Evolutionary conservation across 1,140 invertebrate species (phyloP).

Genomic region (Sitodiplosis mosellana): DNA sequence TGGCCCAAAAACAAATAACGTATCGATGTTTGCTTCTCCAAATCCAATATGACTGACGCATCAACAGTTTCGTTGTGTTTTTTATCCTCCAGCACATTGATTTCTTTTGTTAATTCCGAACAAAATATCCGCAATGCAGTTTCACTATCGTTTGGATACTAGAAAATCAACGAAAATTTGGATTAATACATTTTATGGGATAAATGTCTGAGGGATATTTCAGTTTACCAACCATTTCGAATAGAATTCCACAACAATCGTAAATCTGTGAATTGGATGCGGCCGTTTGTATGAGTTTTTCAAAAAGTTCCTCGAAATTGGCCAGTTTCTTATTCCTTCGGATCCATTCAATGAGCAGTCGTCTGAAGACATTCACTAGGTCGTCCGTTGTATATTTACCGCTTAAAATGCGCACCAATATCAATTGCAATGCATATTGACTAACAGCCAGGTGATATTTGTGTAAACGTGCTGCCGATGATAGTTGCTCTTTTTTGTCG

Average conservation of each 20-base stretch:
- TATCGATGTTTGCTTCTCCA: neutral
- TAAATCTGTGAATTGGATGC: neutral
- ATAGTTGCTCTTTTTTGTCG: too few relatives aligned
- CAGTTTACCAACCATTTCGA: too few relatives aligned
- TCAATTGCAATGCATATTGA: neutral
- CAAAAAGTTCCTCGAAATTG: neutral
- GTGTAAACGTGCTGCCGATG: neutral
- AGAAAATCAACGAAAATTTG: neutral
- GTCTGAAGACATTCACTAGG: neutral
- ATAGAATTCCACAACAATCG: neutral
- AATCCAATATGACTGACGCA: neutral
- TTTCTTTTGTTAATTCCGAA: neutral
- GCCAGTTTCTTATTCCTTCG: neutral
- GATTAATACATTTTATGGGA: too few relatives aligned
- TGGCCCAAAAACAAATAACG: constrained; percentile 12
- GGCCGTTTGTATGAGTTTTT: neutral
- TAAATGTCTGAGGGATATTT: too few relatives aligned
- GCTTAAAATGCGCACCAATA: neutral
- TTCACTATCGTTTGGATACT: neutral
- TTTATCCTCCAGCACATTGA: neutral
- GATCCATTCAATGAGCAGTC: neutral
- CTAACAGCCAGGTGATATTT: neutral
- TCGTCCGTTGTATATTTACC: neutral
- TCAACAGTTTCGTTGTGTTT: neutral
- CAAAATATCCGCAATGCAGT: neutral